Evolutionary conservation across 1,140 invertebrate genomes (phyloP).

Genomic region (Drosophila sulfurigaster): DNA sequence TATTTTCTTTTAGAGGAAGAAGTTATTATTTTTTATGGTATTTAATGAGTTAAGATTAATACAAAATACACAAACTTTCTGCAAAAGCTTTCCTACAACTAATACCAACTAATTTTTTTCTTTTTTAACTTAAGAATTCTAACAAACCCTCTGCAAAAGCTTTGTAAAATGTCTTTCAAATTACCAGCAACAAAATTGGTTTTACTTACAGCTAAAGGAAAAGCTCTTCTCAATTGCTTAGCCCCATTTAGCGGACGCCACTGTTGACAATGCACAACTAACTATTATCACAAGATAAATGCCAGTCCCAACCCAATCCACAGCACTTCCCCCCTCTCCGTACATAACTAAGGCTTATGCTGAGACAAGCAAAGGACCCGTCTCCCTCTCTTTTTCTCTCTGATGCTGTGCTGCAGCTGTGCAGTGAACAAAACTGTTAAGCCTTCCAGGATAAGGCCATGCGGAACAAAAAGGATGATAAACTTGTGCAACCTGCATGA

Average conservation of each 20-base stretch:
- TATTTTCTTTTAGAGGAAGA: too few relatives aligned
- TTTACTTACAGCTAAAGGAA: neutral
- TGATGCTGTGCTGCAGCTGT: constrained; percentile 26
- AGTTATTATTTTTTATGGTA: too few relatives aligned
- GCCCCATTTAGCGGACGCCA: neutral
- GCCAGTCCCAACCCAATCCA: constrained; percentile 38
- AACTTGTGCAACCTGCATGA: constrained; percentile 64
- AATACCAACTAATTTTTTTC: too few relatives aligned
- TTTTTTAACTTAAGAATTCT: too few relatives aligned
- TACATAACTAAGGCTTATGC: constrained; percentile 77
- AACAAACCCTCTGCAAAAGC: too few relatives aligned
- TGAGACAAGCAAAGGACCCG: constrained; percentile 19
- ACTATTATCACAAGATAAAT: constrained; percentile 82
- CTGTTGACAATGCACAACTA: constrained; percentile 58
- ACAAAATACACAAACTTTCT: too few relatives aligned
- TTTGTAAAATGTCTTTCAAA: neutral
- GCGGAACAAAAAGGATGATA: constrained; percentile 8
- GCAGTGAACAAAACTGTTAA: constrained; percentile 70
- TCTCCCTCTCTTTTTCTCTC: too few relatives aligned
- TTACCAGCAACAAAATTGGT: neutral
- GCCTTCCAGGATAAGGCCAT: constrained; percentile 61
- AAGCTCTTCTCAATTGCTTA: neutral
- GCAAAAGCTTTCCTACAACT: too few relatives aligned
- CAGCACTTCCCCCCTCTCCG: constrained; percentile 8
- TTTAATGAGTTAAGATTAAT: too few relatives aligned